These are phyloP conservation scores for Ranitomeya variabilis DNA, from an alignment of 2,113 vertebrate species.

Conservation along the genomic window DNA sequence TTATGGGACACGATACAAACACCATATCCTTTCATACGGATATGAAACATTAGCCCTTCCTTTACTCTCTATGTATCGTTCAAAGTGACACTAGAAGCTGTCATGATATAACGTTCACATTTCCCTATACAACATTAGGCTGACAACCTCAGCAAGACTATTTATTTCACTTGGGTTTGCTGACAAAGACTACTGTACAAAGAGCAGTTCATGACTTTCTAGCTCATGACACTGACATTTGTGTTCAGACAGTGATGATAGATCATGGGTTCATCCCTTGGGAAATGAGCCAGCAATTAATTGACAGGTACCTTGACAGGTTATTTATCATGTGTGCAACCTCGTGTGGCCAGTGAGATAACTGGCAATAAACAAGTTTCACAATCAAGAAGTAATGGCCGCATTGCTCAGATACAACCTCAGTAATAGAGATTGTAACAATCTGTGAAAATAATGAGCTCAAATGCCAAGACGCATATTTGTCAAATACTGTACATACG, in stretches of 20 bases:
- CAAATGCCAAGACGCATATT: not conserved
- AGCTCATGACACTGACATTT: slow-evolving; percentile 1
- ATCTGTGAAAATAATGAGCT: not conserved
- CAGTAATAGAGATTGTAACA: not conserved
- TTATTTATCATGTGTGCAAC: slow-evolving; percentile 2
- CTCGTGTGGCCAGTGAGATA: not conserved
- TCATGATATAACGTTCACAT: not conserved
- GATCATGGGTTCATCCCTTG: slow-evolving; percentile 11
- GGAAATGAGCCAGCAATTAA: not conserved
- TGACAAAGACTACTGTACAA: not conserved
- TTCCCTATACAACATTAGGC: not conserved
- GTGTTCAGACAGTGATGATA: slow-evolving; percentile 4
- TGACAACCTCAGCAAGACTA: not conserved
- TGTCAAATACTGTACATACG: not conserved
- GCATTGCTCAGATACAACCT: not conserved
- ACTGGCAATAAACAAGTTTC: not conserved
- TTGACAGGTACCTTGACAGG: not conserved
- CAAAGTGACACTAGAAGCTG: not conserved
- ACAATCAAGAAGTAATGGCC: not conserved
- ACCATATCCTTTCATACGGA: not conserved
- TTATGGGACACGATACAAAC: not conserved
- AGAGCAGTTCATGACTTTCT: not conserved
- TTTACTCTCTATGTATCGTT: not conserved
- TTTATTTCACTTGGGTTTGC: not conserved
- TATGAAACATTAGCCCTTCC: not conserved